These are phyloP conservation scores for Pygmarrhopalites habei DNA, from an alignment of 1,140 invertebrate species.

Conservation along the genomic window DNA sequence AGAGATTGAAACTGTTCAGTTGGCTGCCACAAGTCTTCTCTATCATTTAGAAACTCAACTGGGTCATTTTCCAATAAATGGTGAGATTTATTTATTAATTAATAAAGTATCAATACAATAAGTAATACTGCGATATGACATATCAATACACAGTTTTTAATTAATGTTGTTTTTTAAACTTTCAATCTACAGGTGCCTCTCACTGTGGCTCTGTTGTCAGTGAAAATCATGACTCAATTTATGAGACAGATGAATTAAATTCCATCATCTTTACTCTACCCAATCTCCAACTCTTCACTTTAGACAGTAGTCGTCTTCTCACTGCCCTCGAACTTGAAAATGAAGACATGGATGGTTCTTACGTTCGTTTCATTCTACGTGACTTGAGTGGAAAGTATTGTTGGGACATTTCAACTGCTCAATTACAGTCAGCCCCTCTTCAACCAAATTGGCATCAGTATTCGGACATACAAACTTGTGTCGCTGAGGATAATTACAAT, in stretches of 20 bases:
- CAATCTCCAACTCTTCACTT: slow-evolving; percentile 76
- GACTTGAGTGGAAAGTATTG: slow-evolving; percentile 94
- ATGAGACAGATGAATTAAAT: slow-evolving; percentile 58
- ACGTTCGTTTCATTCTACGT: slow-evolving; percentile 65
- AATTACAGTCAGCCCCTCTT: slow-evolving; percentile 41
- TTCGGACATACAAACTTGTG: not conserved
- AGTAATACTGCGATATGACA: too few relatives aligned
- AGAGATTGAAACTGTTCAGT: slow-evolving; percentile 42
- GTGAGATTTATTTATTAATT: too few relatives aligned
- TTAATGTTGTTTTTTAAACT: too few relatives aligned
- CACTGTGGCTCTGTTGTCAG: slow-evolving; percentile 76
- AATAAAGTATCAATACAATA: too few relatives aligned
- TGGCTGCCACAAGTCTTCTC: slow-evolving; percentile 43
- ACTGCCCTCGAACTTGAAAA: slow-evolving; percentile 68
- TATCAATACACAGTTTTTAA: too few relatives aligned
- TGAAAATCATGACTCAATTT: slow-evolving; percentile 79
- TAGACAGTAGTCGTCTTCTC: slow-evolving; percentile 69
- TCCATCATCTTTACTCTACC: slow-evolving; percentile 74
- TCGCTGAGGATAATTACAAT: slow-evolving; percentile 18
- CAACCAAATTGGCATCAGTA: not conserved
- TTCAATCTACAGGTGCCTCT: slow-evolving; percentile 66
- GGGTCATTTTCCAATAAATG: slow-evolving; percentile 75
- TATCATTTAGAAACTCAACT: slow-evolving; percentile 75
- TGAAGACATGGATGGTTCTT: slow-evolving; percentile 1
- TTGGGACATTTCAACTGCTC: slow-evolving; percentile 89